Percentiles rank a stretch among this genome's conserved stretches.
These are phyloP conservation scores for Steinernema scapterisci DNA, from an alignment of 2,888 invertebrate genomes.

Conservation along the genomic window DNA sequence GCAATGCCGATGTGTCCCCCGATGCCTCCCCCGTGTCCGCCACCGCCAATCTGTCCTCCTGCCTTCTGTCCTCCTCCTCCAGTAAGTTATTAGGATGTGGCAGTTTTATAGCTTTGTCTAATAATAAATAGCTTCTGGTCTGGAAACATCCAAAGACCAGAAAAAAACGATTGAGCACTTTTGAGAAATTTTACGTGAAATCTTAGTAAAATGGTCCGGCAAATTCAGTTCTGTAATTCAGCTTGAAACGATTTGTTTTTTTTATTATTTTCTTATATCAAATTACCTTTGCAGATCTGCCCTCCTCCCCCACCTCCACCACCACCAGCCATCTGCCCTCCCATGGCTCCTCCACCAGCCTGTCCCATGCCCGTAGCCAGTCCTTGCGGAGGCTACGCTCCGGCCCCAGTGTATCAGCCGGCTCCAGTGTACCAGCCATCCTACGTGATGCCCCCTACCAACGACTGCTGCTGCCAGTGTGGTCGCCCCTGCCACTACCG, in stretches of 20 bases:
- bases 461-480: constrained; percentile 62
- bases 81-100: no score
- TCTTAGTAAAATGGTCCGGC: no score
- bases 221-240: no score
- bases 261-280: no score
- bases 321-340: constrained; percentile 33
- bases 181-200: no score
- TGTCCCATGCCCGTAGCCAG: constrained; percentile 22
- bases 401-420: constrained; percentile 50
- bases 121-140: no score
- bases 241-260: no score
- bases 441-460: constrained; percentile 45
- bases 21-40: constrained; percentile 30
- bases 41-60: constrained; percentile 26
- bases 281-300: not conserved
- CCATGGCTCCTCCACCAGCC: constrained; percentile 13
- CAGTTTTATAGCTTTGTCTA: no score
- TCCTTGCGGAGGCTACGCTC: constrained; percentile 42
- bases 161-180: no score
- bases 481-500: constrained; percentile 59
- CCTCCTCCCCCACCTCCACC: constrained; percentile 20
- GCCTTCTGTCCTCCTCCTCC: constrained; percentile 35
- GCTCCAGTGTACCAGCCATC: constrained; percentile 41
- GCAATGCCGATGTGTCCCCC: constrained; percentile 29
- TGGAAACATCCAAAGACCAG: no score